Evolutionary conservation across 2,888 invertebrate genomes (phyloP).

Genomic region (Gisinianus flammeolus): DNA sequence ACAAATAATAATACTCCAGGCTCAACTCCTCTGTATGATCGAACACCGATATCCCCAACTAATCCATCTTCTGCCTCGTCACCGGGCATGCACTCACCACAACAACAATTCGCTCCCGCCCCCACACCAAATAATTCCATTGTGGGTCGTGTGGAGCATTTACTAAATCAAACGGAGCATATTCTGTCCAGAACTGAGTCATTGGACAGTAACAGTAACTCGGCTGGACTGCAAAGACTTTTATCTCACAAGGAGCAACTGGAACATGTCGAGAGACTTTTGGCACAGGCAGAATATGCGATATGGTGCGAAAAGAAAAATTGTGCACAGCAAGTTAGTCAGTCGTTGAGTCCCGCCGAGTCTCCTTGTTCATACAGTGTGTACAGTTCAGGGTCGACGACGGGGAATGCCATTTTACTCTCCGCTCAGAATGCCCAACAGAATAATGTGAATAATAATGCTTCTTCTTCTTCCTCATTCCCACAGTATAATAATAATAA

Average conservation of each 20-base stretch:
- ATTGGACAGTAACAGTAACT: slow-evolving; percentile 58
- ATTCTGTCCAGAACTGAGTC: slow-evolving; percentile 59
- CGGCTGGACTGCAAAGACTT: slow-evolving; percentile 58
- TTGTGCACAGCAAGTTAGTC: slow-evolving; percentile 59
- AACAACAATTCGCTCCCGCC: slow-evolving; percentile 54
- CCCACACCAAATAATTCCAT: slow-evolving; percentile 53
- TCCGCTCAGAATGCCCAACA: slow-evolving; percentile 33
- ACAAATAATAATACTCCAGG: slow-evolving; percentile 44
- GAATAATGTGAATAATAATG: not conserved
- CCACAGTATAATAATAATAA: slow-evolving; percentile 42
- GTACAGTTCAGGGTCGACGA: slow-evolving; percentile 42
- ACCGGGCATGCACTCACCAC: slow-evolving; percentile 51
- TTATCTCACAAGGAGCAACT: slow-evolving; percentile 59
- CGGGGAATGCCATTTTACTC: slow-evolving; percentile 15
- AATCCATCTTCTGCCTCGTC: slow-evolving; percentile 55
- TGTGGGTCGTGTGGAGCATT: slow-evolving; percentile 59
- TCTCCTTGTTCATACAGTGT: slow-evolving; percentile 56
- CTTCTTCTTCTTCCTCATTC: slow-evolving; percentile 40
- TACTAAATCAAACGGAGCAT: slow-evolving; percentile 59
- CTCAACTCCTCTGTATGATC: slow-evolving; percentile 57
- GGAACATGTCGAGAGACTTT: slow-evolving; percentile 58
- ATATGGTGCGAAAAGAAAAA: slow-evolving; percentile 59
- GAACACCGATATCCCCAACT: slow-evolving; percentile 57
- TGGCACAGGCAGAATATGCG: slow-evolving; percentile 59
- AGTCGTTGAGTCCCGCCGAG: slow-evolving; percentile 55